Evolutionary conservation across 2,888 invertebrate species (phyloP).

Genomic region (Campoplex nolae): DNA sequence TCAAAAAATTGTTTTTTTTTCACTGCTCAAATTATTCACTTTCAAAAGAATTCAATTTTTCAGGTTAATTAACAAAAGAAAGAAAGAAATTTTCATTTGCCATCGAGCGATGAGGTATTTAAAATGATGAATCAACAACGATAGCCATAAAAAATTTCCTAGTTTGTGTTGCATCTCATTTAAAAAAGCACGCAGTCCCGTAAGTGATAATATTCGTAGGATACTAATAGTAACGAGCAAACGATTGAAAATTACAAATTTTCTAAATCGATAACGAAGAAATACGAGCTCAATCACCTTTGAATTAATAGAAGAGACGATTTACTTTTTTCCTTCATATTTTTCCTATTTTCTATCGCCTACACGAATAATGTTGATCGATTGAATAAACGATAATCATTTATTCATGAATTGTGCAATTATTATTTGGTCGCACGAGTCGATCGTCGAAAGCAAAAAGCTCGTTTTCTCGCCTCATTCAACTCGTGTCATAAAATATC

Average conservation of each 20-base stretch:
- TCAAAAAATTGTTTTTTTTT: background rate
- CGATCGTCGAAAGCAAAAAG: background rate
- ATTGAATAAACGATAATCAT: background rate
- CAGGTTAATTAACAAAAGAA: background rate
- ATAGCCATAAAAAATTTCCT: background rate
- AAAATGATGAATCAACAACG: background rate
- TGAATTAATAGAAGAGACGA: background rate
- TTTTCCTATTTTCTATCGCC: background rate
- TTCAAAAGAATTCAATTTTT: background rate
- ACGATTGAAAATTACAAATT: slow-evolving; percentile 1
- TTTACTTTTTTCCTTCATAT: background rate
- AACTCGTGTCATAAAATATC: slow-evolving; percentile 59
- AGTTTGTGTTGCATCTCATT: background rate
- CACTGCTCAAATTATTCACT: background rate
- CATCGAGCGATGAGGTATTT: background rate
- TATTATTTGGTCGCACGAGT: slow-evolving; percentile 23
- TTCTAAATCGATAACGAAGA: background rate
- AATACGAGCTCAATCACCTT: background rate
- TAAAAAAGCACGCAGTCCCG: background rate
- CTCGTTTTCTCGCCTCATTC: slow-evolving; percentile 17
- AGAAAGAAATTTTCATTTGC: background rate
- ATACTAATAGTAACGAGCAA: slow-evolving; percentile 1
- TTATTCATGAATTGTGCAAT: slow-evolving; percentile 14
- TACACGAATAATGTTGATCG: background rate
- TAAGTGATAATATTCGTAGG: background rate